These are phyloP conservation scores for Callionymus lyra DNA, from an alignment of 2,113 vertebrate species.

Conservation along the genomic window DNA sequence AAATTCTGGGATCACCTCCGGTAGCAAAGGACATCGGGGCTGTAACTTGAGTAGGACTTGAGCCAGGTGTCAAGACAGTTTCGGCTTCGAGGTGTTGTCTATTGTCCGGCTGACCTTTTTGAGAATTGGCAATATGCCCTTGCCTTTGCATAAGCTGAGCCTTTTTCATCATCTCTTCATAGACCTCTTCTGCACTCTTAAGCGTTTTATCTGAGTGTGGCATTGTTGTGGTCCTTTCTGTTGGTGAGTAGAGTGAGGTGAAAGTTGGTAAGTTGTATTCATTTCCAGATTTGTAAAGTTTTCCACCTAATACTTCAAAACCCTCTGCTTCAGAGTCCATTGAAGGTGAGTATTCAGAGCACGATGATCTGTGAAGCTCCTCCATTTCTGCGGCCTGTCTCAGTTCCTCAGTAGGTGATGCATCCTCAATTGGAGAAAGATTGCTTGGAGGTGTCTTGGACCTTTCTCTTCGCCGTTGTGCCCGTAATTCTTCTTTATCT, in stretches of 20 bases:
- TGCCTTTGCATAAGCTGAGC: constrained; percentile 88
- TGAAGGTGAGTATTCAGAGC: constrained; percentile 95
- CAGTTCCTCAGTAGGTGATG: constrained; percentile 93
- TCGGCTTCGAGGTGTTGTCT: constrained; percentile 81
- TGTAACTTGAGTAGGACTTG: constrained; percentile 86
- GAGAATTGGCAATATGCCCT: constrained; percentile 54
- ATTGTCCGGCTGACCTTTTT: constrained; percentile 59
- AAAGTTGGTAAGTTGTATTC: constrained; percentile 95
- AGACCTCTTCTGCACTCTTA: constrained; percentile 96
- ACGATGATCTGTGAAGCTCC: constrained; percentile 93
- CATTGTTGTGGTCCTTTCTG: constrained; percentile 70
- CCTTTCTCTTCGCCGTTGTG: constrained; percentile 89
- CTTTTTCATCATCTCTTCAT: constrained; percentile 98
- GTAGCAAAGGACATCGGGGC: constrained; percentile 81
- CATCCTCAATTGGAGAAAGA: constrained; percentile 94
- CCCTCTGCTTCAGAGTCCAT: constrained; percentile 93
- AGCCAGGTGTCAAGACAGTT: constrained; percentile 83
- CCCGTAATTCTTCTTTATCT: constrained; percentile 93
- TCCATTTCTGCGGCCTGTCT: constrained; percentile 97
- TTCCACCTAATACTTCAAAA: constrained; percentile 77
- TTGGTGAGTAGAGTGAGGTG: constrained; percentile 94
- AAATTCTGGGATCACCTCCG: constrained; percentile 67
- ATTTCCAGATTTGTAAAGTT: constrained; percentile 90
- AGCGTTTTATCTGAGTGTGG: constrained; percentile 76
- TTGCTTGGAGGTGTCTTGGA: constrained; percentile 98